Evolutionary conservation across 2,113 vertebrate genomes (phyloP).

Genomic region (Archocentrus centrarchus): DNA sequence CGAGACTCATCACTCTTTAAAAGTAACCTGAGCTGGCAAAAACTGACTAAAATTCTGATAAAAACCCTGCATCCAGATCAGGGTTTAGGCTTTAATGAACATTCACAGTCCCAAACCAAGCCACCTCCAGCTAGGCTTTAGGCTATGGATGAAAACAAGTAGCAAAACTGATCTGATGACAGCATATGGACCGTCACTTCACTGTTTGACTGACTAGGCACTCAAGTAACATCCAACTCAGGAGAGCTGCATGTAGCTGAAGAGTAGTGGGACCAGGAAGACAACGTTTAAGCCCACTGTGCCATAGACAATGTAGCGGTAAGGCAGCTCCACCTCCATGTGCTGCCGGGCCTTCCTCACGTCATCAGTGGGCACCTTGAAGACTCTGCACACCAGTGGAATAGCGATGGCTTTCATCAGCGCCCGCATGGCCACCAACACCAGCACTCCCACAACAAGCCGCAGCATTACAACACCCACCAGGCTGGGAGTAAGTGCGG

Average conservation of each 20-base stretch:
- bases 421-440: slow-evolving; percentile 83
- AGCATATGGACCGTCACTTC: not conserved
- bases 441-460: slow-evolving; percentile 83
- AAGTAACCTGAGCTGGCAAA: slow-evolving; percentile 1
- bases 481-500: slow-evolving; percentile 76
- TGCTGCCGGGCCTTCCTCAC: slow-evolving; percentile 89
- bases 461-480: slow-evolving; percentile 82
- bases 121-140: not conserved
- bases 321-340: slow-evolving; percentile 96
- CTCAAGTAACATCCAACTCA: slow-evolving; percentile 65
- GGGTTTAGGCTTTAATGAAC: not conserved
- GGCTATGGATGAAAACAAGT: slow-evolving; percentile 2
- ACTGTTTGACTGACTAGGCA: not conserved
- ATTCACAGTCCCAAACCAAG: not conserved
- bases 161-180: not conserved
- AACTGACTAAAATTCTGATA: not conserved
- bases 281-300: slow-evolving; percentile 89
- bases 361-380: slow-evolving; percentile 78
- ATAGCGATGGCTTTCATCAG: slow-evolving; percentile 92
- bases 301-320: slow-evolving; percentile 93
- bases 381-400: slow-evolving; percentile 86
- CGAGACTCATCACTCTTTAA: not conserved
- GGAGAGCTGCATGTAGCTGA: slow-evolving; percentile 82
- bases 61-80: slow-evolving; percentile 11
- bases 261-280: slow-evolving; percentile 87